A percentile compares a stretch with the other conserved stretches of the same genome.
Conservation (phyloP, 2,888 invertebrate species). For the Anticlea derivata region DNA sequence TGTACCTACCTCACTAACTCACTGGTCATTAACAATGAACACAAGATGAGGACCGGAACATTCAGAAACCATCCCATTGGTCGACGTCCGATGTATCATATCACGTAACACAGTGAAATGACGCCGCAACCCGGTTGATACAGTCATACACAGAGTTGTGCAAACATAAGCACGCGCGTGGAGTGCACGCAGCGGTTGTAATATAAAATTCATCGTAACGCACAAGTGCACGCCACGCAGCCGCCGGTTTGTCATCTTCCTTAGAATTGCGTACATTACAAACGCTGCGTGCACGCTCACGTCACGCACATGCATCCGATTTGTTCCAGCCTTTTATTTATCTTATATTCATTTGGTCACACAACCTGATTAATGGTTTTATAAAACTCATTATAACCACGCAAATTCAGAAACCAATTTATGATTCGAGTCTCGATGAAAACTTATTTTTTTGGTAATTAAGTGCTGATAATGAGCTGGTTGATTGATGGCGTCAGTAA, state of each 20-base stretch:
- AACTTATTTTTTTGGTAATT: constrained; percentile 33
- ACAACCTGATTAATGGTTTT: constrained; percentile 17
- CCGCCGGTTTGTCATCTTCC: too few species aligned
- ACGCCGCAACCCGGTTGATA: constrained; percentile 14
- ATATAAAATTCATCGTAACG: too few species aligned
- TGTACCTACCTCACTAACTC: too few species aligned
- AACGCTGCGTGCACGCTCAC: too few species aligned
- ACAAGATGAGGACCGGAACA: constrained; percentile 5
- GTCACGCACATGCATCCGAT: too few species aligned
- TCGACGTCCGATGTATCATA: constrained; percentile 11
- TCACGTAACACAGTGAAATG: constrained; percentile 17
- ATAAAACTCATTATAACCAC: constrained; percentile 24
- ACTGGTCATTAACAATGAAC: constrained; percentile 5
- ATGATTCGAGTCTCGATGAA: constrained; percentile 28
- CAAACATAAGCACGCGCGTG: too few species aligned
- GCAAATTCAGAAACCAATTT: constrained; percentile 30
- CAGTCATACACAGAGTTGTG: constrained; percentile 12
- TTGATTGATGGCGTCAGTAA: constrained; percentile 26
- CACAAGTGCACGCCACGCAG: too few species aligned
- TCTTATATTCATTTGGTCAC: constrained; percentile 15
- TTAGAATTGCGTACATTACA: too few species aligned
- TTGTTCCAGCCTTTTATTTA: constrained; percentile 16
- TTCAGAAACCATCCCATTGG: constrained; percentile 17
- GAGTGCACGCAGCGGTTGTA: too few species aligned
- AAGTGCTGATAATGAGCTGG: constrained; percentile 29